These are phyloP conservation scores for Zaprionus camerounensis DNA, from an alignment of 1,140 invertebrate species.

Conservation along the genomic window DNA sequence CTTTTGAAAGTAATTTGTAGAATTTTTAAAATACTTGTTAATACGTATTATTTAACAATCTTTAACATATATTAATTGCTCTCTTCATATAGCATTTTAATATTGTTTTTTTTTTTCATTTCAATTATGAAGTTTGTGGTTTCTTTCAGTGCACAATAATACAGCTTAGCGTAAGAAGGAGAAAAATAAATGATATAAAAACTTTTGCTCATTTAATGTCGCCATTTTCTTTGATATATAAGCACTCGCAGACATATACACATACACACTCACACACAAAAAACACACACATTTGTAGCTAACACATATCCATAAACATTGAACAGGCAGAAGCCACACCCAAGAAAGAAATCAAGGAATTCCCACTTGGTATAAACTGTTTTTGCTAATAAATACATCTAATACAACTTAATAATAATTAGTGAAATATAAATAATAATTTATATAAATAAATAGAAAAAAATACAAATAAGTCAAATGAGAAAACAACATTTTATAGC, in stretches of 20 bases:
- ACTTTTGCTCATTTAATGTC: constrained; percentile 77
- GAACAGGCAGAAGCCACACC: background rate
- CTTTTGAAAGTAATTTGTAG: no score
- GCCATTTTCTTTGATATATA: constrained; percentile 63
- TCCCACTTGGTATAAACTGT: background rate
- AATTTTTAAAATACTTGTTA: no score
- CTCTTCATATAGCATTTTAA: background rate
- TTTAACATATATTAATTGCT: no score
- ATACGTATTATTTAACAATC: no score
- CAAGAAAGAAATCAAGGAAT: background rate
- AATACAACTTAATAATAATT: background rate
- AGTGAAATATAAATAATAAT: background rate
- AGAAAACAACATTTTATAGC: no score
- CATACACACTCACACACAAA: background rate
- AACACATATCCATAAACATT: constrained; percentile 44
- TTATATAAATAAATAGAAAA: background rate
- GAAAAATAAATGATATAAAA: constrained; percentile 72
- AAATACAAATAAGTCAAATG: background rate
- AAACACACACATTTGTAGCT: background rate
- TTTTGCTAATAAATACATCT: background rate
- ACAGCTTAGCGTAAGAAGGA: constrained; percentile 18
- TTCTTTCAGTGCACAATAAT: constrained; percentile 36
- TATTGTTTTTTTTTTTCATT: background rate
- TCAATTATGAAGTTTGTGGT: background rate
- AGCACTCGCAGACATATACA: background rate